Evolutionary conservation across 35 echinoderm and acorn worm species (phyloP).

Genomic region (Ophiothrix spiculata): DNA sequence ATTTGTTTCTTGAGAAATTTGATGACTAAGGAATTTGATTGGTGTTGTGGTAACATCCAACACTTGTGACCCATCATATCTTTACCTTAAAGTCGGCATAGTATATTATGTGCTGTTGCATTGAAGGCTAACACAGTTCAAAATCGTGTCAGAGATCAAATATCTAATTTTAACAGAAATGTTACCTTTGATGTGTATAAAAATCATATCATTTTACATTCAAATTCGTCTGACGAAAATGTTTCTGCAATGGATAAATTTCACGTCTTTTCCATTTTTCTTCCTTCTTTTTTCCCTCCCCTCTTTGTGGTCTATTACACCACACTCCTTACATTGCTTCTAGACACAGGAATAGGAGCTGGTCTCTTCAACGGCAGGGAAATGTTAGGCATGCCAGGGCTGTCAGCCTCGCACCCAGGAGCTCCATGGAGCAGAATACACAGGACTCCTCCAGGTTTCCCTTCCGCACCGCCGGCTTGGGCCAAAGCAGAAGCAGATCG

Average conservation of each 20-base stretch:
- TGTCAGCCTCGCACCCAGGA: constrained; percentile 26
- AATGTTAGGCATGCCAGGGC: constrained; percentile 24
- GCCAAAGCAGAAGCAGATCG: constrained; percentile 70
- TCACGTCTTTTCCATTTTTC: background rate
- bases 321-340: constrained; percentile 18
- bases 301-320: background rate
- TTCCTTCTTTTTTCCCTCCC: background rate
- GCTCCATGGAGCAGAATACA: constrained; percentile 53
- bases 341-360: constrained; percentile 7
- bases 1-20: no score
- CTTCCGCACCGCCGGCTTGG: constrained; percentile 45
- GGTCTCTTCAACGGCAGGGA: constrained; percentile 57
- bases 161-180: no score
- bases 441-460: constrained; percentile 58
- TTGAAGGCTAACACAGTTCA: no score
- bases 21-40: no score
- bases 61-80: no score
- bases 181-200: no score
- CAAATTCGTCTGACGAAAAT: no score
- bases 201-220: no score
- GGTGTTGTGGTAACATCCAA: no score
- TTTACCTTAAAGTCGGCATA: no score
- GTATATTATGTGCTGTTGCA: no score
- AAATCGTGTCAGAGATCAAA: no score
- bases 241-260: background rate